Percentiles rank a stretch among this genome's conserved stretches.
Evolutionary conservation across 2,113 vertebrate genomes (phyloP).

Genomic region (Coracopsis vasa): DNA sequence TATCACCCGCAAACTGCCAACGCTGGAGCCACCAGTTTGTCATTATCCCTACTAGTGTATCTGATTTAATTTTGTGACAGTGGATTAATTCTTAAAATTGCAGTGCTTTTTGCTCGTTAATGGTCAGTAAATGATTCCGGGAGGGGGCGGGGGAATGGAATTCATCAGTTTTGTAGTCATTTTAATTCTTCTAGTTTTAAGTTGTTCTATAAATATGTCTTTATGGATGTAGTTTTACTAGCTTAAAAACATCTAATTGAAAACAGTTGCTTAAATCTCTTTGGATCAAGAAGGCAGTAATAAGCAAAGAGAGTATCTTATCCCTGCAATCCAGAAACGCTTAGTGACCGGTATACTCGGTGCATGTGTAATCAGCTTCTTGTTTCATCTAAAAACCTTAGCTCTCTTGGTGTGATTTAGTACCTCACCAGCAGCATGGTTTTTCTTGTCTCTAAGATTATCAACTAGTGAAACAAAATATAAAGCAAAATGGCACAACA

Average conservation of each 20-base stretch:
- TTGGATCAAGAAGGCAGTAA: conserved; percentile 74
- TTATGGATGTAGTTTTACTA: conserved; percentile 77
- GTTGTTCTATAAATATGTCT: conserved; percentile 77
- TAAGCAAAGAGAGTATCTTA: conserved; percentile 77
- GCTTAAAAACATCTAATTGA: conserved; percentile 82
- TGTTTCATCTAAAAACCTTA: conserved; percentile 60
- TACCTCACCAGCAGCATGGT: neutral
- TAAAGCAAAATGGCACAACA: neutral
- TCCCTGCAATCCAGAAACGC: conserved; percentile 70
- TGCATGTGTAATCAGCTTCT: conserved; percentile 67
- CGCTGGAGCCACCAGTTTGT: conserved; percentile 61
- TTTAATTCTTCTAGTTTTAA: conserved; percentile 76
- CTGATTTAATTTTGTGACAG: conserved; percentile 71
- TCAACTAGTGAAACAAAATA: neutral
- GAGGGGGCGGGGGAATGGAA: conserved; percentile 8
- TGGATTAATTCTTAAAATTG: conserved; percentile 73
- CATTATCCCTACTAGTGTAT: conserved; percentile 60
- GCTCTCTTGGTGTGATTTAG: conserved; percentile 57
- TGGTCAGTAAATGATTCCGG: conserved; percentile 56
- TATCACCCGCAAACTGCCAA: conserved; percentile 64
- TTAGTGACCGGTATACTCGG: conserved; percentile 62
- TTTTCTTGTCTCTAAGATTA: conserved; percentile 21
- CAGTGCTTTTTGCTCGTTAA: conserved; percentile 57
- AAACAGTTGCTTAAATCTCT: conserved; percentile 82
- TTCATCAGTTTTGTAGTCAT: conserved; percentile 66